Conservation (phyloP, 2,797 vertebrate species). For the Podargus strigoides region DNA sequence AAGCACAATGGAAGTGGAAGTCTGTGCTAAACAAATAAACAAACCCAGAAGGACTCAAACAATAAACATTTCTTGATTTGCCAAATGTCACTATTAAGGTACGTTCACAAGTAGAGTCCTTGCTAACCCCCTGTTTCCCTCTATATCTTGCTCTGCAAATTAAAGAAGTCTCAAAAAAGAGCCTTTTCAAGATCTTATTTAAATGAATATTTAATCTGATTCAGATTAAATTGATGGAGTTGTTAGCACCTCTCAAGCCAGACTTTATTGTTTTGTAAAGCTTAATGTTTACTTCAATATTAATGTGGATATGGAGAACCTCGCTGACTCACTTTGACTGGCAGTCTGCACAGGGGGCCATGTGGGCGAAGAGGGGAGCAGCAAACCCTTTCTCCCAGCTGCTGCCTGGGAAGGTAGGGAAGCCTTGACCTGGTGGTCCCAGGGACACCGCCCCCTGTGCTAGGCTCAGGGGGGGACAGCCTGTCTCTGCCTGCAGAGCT, state of each 20-base stretch:
- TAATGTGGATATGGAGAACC: background rate
- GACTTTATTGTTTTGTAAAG: slow-evolving; percentile 40
- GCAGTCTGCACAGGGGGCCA: background rate
- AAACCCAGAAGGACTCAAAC: background rate
- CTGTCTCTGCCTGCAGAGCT: accelerated
- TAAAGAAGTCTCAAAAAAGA: background rate
- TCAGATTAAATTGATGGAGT: background rate
- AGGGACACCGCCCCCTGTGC: background rate
- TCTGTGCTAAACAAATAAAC: background rate
- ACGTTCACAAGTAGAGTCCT: background rate
- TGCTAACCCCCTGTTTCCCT: background rate
- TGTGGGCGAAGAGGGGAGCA: background rate
- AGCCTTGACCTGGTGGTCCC: background rate
- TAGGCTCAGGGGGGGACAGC: background rate
- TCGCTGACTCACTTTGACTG: slow-evolving; percentile 6
- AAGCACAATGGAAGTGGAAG: background rate
- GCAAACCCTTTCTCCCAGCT: background rate
- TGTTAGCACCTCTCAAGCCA: background rate
- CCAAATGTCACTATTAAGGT: background rate
- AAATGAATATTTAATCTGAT: slow-evolving; percentile 54
- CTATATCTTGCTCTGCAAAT: background rate
- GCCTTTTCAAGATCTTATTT: background rate
- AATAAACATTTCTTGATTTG: slow-evolving; percentile 30
- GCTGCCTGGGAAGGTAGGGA: background rate
- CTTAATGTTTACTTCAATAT: slow-evolving; percentile 38